Conservation (phyloP, 2,113 vertebrate species). For the Rhinolophus sinicus region DNA sequence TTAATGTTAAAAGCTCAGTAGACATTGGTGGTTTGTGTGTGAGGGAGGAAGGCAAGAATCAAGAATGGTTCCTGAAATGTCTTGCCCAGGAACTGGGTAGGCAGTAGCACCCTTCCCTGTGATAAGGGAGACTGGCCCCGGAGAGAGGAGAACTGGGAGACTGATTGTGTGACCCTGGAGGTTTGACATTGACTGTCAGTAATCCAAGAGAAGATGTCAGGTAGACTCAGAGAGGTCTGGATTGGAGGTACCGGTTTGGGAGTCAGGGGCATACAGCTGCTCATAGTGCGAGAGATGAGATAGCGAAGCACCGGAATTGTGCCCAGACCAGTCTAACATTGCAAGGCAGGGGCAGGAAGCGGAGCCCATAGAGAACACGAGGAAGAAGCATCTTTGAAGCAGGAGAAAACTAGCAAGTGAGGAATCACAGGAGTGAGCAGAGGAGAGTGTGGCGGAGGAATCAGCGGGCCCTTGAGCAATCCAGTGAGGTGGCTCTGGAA, state of each 20-base stretch:
- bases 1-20: background rate
- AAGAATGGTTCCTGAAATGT: no score
- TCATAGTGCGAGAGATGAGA: background rate
- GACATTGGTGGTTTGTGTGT: background rate
- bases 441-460: background rate
- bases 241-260: background rate
- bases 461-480: no score
- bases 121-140: fast-evolving
- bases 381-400: background rate
- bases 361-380: background rate
- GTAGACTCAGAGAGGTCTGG: background rate
- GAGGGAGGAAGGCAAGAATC: background rate
- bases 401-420: background rate
- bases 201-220: background rate
- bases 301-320: background rate
- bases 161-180: fast-evolving
- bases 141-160: background rate
- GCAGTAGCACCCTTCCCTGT: background rate
- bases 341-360: background rate
- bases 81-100: no score
- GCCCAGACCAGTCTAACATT: no score
- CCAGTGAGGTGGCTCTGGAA: background rate
- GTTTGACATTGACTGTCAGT: no score
- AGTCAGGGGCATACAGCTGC: no score
- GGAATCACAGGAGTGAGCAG: fast-evolving